Evolutionary conservation across 1,140 invertebrate genomes (phyloP).

Genomic region (Hirudo medicinalis): DNA sequence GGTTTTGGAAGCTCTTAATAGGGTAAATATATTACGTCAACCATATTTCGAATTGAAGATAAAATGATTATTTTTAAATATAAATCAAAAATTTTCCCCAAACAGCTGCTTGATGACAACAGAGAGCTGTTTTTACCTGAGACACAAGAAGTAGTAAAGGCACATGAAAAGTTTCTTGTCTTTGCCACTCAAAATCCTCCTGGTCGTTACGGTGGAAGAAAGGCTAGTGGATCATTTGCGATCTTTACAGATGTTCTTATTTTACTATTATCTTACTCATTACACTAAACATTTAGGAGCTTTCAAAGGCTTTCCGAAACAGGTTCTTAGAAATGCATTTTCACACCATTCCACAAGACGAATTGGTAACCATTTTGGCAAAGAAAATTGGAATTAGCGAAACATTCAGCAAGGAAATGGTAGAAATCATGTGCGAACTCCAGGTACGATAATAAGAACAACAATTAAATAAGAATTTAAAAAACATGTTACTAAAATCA

Average conservation of each 20-base stretch:
- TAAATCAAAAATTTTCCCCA: not conserved
- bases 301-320: slow-evolving; percentile 92
- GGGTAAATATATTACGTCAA: slow-evolving; percentile 45
- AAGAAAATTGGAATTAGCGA: slow-evolving; percentile 70
- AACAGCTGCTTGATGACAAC: slow-evolving; percentile 79
- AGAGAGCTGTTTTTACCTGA: slow-evolving; percentile 91
- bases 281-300: slow-evolving; percentile 40
- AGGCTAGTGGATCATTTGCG: slow-evolving; percentile 44
- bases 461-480: too few species aligned
- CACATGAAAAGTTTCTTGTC: slow-evolving; percentile 83
- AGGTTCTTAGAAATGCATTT: slow-evolving; percentile 95
- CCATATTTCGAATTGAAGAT: too few species aligned
- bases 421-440: slow-evolving; percentile 78
- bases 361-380: slow-evolving; percentile 79
- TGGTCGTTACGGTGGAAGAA: slow-evolving; percentile 87
- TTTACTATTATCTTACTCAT: too few species aligned
- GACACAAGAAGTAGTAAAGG: slow-evolving; percentile 78
- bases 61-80: too few species aligned
- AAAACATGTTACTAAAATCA: too few species aligned
- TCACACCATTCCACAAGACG: slow-evolving; percentile 74
- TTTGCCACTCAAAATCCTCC: slow-evolving; percentile 99
- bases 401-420: slow-evolving; percentile 77
- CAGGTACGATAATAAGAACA: slow-evolving; percentile 44
- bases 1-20: slow-evolving; percentile 89
- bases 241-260: too few species aligned